A percentile compares a stretch with the other conserved stretches of the same genome.
Conservation (phyloP, 2,113 vertebrate species). For the Cyprinus carpio region DNA sequence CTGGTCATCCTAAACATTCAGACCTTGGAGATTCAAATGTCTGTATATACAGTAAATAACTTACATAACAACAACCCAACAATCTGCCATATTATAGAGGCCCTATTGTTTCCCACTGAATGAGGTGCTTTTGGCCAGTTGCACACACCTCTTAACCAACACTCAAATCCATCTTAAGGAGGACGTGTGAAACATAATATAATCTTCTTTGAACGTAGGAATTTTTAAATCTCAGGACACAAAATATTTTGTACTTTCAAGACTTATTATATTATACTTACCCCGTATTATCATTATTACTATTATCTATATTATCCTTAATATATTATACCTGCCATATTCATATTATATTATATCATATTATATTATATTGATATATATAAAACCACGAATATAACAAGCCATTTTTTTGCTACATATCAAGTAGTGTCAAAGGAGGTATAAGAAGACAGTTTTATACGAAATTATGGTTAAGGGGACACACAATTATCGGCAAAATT, state of each 20-base stretch:
- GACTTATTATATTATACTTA: background rate
- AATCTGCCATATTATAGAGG: background rate
- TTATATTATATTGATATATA: too few relatives aligned
- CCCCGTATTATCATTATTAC: too few relatives aligned
- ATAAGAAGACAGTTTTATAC: too few relatives aligned
- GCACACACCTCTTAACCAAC: background rate
- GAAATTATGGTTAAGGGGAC: background rate
- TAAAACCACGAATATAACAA: too few relatives aligned
- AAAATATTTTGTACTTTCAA: background rate
- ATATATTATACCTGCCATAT: too few relatives aligned
- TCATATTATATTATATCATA: background rate
- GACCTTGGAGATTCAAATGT: constrained; percentile 1
- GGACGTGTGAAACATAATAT: background rate
- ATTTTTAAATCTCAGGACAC: background rate
- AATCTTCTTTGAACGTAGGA: background rate
- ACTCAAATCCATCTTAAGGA: background rate
- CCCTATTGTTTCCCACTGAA: constrained; percentile 13
- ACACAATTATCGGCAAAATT: too few relatives aligned
- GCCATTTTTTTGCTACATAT: too few relatives aligned
- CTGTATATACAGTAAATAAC: constrained; percentile 8
- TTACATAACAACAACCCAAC: background rate
- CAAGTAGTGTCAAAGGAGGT: too few relatives aligned
- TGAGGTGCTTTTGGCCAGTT: background rate
- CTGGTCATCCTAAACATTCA: background rate
- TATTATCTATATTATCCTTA: too few relatives aligned